Conservation (phyloP, 2,888 invertebrate species). For the Heliconius cydno region DNA sequence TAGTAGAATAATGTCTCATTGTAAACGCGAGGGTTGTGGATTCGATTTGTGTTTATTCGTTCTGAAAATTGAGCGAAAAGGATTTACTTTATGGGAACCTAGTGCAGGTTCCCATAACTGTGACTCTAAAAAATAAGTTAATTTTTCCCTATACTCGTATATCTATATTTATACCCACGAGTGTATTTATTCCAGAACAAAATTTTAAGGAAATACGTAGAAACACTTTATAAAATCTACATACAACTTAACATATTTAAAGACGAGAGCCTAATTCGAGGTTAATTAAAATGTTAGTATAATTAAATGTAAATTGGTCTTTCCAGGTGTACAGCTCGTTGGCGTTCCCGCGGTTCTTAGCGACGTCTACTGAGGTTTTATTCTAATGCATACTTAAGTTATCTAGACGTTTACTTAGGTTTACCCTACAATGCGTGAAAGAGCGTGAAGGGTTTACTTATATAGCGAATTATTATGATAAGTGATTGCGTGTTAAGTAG, state of each 20-base stretch:
- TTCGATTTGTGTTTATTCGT: no score
- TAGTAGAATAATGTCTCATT: neutral
- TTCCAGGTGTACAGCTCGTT: slow-evolving; percentile 52
- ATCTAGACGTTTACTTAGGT: neutral
- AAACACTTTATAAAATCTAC: neutral
- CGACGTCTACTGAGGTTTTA: slow-evolving; percentile 16
- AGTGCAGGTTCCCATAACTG: no score
- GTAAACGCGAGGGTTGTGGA: neutral
- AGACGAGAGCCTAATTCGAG: slow-evolving; percentile 49
- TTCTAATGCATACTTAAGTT: slow-evolving; percentile 10
- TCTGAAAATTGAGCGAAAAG: no score
- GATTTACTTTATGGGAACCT: no score
- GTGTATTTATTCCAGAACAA: no score
- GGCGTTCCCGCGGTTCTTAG: slow-evolving; percentile 50
- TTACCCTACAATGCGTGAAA: no score
- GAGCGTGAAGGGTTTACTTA: no score
- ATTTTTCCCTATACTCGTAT: no score
- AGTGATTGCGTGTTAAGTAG: neutral
- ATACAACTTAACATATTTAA: slow-evolving; percentile 27
- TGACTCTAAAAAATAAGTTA: no score
- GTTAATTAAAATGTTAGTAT: slow-evolving; percentile 55
- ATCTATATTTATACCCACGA: no score
- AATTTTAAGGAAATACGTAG: neutral
- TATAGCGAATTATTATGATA: neutral
- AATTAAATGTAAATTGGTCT: slow-evolving; percentile 58